Conservation (phyloP, 2,113 vertebrate genomes). For the Suncus etruscus region DNA sequence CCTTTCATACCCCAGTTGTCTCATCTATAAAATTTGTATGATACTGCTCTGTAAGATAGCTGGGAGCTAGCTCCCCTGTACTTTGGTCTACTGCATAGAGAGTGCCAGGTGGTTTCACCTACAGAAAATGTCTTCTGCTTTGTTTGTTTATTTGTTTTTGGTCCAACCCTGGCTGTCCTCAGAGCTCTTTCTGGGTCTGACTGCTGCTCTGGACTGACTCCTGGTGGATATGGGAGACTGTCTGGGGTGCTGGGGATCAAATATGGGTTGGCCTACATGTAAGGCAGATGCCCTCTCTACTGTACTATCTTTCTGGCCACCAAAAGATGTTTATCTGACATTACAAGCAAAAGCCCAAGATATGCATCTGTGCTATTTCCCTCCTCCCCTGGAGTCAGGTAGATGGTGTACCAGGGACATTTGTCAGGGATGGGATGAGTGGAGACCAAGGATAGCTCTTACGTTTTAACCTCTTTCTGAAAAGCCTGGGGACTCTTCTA, state of each 20-base stretch:
- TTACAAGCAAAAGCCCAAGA: not conserved
- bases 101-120: not conserved
- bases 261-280: too few relatives aligned
- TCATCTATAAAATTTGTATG: not conserved
- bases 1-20: not conserved
- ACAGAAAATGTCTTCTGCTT: not conserved
- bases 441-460: slow-evolving; percentile 6
- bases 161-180: too few relatives aligned
- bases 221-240: too few relatives aligned
- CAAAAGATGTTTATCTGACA: not conserved
- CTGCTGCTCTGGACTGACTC: too few relatives aligned
- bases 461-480: slow-evolving; percentile 48
- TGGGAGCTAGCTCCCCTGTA: not conserved
- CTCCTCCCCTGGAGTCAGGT: slow-evolving; percentile 34
- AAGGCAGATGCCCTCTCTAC: too few relatives aligned
- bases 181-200: not conserved
- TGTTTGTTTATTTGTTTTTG: too few relatives aligned
- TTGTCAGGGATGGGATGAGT: not conserved
- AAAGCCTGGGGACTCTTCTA: not conserved
- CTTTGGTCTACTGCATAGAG: not conserved
- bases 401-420: slow-evolving; percentile 37
- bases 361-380: not conserved
- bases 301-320: too few relatives aligned
- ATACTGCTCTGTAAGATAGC: not conserved
- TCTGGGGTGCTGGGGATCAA: too few relatives aligned